Evolutionary conservation across 2,888 invertebrate genomes (phyloP), one percentile per base, ranked within the genome.

Genomic region (Pristionchus exspectatus): DNA sequence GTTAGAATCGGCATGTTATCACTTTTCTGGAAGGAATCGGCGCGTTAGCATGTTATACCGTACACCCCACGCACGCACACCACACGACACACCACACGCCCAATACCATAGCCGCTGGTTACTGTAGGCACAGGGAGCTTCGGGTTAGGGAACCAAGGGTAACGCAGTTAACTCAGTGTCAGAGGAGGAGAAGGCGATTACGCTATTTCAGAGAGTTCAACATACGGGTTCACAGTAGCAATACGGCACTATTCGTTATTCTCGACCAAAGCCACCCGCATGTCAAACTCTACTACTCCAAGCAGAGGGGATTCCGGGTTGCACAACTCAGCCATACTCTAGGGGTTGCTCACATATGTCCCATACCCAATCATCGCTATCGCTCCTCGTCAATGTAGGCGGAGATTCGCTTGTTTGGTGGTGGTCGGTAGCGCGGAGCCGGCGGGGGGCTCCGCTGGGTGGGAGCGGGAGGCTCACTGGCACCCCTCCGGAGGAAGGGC

Each of bases 1-100:
- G 85, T 85, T 85, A 85, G 59, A 85, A 85, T 85, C 85, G 56
- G 33, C 85, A 59, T 21, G 85, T 44, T 56, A 85, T 59, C 24
- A 59, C 30, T 21, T 38, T 85, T 30, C 85, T 85, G 85, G 33
- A 85, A 85, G 59, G 59, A 59, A n/a, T 38, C 30, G 84, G 54
- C 27, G 84, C 84, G 50, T 59, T 85, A 59, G 85, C 16, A 1
- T n/a, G 16, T n/a, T 54, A 33, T 85, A 81, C 81, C 44, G 50
- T 81, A 50, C 16, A 12, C 77, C 33, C n/a, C 38, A 33, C 27
- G 27, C 74, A 74, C 74, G 38, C 77, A 77, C 66, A 59, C 21
- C 59, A 72, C 72, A 12, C 33, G 21, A 44, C 77, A 38, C 77
- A 77, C 33, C n/a, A 14, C 81, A 81, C 72, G 33, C 69, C 16